Evolutionary conservation across 2,113 vertebrate genomes (phyloP).

Genomic region (Lutjanus erythropterus): DNA sequence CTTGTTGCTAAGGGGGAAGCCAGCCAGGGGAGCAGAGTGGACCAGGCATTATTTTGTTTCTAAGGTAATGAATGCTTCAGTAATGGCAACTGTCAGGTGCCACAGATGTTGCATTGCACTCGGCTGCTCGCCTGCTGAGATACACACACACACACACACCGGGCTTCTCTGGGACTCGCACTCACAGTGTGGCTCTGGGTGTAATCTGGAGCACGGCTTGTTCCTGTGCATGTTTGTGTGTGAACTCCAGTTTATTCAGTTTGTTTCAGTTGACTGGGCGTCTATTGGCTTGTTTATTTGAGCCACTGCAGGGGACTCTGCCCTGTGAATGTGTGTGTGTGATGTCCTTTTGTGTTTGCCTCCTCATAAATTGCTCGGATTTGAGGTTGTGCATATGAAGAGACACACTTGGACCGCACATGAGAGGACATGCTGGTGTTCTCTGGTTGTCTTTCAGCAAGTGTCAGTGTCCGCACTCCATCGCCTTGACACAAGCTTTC

Average conservation of each 20-base stretch:
- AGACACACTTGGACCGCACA: neutral
- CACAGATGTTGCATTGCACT: conserved; percentile 68
- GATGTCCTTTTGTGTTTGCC: conserved; percentile 24
- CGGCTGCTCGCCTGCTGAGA: conserved; percentile 32
- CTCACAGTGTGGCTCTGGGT: conserved; percentile 18
- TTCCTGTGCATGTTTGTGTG: conserved; percentile 41
- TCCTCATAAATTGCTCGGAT: conserved; percentile 27
- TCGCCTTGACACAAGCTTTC: conserved; percentile 37
- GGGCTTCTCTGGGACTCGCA: conserved; percentile 33
- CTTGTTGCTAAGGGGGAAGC: conserved; percentile 84
- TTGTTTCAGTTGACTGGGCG: conserved; percentile 39
- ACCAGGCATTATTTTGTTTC: conserved; percentile 75
- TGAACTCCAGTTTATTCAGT: conserved; percentile 63
- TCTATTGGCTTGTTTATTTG: conserved; percentile 48
- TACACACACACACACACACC: no score
- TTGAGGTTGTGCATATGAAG: conserved; percentile 17
- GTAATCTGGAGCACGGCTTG: conserved; percentile 41
- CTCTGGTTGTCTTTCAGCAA: neutral
- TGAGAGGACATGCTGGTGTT: conserved; percentile 9
- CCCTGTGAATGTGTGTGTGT: conserved; percentile 1
- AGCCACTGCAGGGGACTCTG: conserved; percentile 34
- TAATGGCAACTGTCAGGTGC: conserved; percentile 65
- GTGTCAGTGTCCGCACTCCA: conserved; percentile 7
- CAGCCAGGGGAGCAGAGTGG: conserved; percentile 73
- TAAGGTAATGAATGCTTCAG: conserved; percentile 81